These are phyloP conservation scores for Lamellibrachia columna DNA, from an alignment of 2,888 invertebrate genomes.

Conservation along the genomic window DNA sequence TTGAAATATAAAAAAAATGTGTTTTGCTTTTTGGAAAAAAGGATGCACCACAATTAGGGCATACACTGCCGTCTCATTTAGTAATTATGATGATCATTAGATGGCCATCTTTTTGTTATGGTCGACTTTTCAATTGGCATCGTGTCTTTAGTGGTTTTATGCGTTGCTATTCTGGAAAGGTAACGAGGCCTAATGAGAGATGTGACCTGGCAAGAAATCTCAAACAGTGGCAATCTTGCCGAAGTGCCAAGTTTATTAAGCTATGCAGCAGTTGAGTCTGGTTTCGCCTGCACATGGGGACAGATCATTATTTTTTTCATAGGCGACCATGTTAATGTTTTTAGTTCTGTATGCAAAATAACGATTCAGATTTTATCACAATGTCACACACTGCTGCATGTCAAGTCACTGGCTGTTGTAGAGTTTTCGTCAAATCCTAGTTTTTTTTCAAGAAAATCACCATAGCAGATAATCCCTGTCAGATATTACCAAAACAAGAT, in stretches of 20 bases:
- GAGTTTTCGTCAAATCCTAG: too few relatives aligned
- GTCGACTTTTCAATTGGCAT: slow-evolving; percentile 11
- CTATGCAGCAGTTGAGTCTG: not conserved
- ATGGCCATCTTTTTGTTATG: not conserved
- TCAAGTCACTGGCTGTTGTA: too few relatives aligned
- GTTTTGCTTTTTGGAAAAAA: not conserved
- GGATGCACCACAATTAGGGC: not conserved
- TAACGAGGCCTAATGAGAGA: not conserved
- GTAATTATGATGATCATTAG: not conserved
- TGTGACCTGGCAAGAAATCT: not conserved
- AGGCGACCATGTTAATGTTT: too few relatives aligned
- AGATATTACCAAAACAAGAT: too few relatives aligned
- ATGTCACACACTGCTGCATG: too few relatives aligned
- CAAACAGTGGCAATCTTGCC: not conserved
- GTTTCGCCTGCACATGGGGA: not conserved
- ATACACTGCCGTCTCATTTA: not conserved
- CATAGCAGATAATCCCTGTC: too few relatives aligned
- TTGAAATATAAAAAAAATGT: too few relatives aligned
- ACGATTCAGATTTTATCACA: too few relatives aligned
- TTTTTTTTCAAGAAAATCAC: too few relatives aligned
- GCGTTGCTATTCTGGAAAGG: not conserved
- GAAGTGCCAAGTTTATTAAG: not conserved
- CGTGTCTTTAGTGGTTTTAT: not conserved
- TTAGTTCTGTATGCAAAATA: too few relatives aligned
- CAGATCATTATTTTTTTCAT: not conserved